These are phyloP conservation scores for Oplegnathus fasciatus DNA, from an alignment of 2,113 vertebrate genomes.

Conservation along the genomic window DNA sequence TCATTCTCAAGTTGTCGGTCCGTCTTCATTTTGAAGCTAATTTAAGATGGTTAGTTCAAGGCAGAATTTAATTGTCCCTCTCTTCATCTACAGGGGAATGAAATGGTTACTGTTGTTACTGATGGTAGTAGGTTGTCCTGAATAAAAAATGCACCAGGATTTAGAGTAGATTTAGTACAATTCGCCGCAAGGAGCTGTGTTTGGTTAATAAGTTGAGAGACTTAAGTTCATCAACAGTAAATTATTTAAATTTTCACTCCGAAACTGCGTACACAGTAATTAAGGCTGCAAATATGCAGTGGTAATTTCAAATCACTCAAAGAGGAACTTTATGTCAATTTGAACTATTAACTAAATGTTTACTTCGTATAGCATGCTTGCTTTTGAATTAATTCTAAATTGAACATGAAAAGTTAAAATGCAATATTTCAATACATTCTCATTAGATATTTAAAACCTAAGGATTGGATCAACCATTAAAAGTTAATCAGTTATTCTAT, in stretches of 20 bases:
- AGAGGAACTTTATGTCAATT: neutral
- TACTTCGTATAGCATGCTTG: neutral
- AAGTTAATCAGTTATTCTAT: neutral
- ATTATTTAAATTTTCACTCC: neutral
- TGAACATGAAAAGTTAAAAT: neutral
- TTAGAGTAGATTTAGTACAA: neutral
- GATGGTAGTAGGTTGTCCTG: neutral
- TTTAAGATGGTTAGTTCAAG: neutral
- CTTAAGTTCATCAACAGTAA: neutral
- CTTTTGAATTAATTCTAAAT: neutral
- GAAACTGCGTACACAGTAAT: neutral
- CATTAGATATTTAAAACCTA: neutral
- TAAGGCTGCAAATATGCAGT: neutral
- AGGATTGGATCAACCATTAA: neutral
- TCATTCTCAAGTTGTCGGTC: conserved; percentile 48
- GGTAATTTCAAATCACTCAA: neutral
- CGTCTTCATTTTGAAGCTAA: conserved; percentile 30
- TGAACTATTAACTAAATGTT: neutral
- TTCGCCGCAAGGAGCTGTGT: neutral
- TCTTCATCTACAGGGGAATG: neutral
- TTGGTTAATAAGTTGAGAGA: neutral
- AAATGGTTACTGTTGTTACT: neutral
- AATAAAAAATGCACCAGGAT: neutral
- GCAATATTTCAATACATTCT: neutral
- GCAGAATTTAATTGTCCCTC: neutral